Evolutionary conservation across 2,888 invertebrate genomes (phyloP).

Genomic region (Chymomyza fuscimana): DNA sequence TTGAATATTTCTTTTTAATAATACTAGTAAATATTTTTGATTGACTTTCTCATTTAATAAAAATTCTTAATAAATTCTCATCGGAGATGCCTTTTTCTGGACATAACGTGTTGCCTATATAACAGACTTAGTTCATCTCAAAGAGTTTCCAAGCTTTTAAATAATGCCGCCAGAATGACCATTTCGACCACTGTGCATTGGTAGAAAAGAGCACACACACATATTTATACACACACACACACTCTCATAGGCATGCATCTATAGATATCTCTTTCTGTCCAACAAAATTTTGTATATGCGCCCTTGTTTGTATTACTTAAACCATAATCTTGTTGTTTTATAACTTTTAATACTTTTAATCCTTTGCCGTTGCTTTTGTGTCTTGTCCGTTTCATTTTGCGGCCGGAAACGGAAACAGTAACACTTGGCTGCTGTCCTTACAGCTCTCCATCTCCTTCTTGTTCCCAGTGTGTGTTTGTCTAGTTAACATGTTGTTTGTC

Average conservation of each 20-base stretch:
- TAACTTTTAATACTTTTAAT: conserved; percentile 72
- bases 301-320: conserved; percentile 52
- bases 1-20: too few relatives aligned
- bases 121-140: too few relatives aligned
- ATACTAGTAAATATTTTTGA: too few relatives aligned
- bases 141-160: too few relatives aligned
- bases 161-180: too few relatives aligned
- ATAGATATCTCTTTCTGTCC: background rate
- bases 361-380: conserved; percentile 49
- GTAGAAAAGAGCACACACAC: background rate
- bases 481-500: conserved; percentile 64
- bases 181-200: too few relatives aligned
- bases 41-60: too few relatives aligned
- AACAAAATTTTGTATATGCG: background rate
- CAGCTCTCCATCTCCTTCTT: background rate
- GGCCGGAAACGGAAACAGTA: background rate
- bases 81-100: too few relatives aligned
- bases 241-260: background rate
- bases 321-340: conserved; percentile 72
- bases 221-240: background rate
- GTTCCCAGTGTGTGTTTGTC: background rate
- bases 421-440: background rate
- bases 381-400: background rate
- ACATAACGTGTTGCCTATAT: too few relatives aligned
- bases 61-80: too few relatives aligned